Percentiles rank a stretch among this genome's conserved stretches.
Conservation (phyloP, 1,140 invertebrate genomes). For the Drosophila navojoa region DNA sequence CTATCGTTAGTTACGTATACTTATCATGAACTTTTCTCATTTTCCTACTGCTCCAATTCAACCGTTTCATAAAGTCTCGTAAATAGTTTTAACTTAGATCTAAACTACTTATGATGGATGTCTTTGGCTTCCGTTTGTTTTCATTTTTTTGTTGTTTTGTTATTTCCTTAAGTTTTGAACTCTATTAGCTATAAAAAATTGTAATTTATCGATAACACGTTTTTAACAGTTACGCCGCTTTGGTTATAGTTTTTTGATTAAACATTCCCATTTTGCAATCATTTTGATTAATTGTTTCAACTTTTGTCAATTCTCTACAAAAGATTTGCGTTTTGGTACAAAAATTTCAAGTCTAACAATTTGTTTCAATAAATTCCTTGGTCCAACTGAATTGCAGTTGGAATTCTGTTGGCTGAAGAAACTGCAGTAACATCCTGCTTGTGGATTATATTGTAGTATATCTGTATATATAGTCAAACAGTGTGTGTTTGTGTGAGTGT, state of each 20-base stretch:
- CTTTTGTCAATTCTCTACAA: constrained; percentile 64
- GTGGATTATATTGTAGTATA: constrained; percentile 25
- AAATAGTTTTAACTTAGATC: constrained; percentile 67
- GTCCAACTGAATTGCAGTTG: constrained; percentile 50
- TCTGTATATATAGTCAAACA: constrained; percentile 31
- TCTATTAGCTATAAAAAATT: constrained; percentile 60
- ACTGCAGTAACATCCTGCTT: constrained; percentile 19
- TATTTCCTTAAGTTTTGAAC: constrained; percentile 43
- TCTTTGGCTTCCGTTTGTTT: constrained; percentile 66
- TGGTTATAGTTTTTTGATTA: constrained; percentile 71
- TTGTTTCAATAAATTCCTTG: constrained; percentile 75
- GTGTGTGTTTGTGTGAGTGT: constrained; percentile 33
- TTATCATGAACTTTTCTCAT: constrained; percentile 48
- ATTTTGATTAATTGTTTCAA: constrained; percentile 70
- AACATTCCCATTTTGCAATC: constrained; percentile 50
- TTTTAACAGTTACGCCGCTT: constrained; percentile 65
- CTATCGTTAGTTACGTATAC: constrained; percentile 75
- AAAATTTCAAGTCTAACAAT: constrained; percentile 79
- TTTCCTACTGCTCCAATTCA: constrained; percentile 50
- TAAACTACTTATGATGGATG: constrained; percentile 60
- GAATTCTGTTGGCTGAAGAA: constrained; percentile 60
- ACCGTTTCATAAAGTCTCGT: constrained; percentile 72
- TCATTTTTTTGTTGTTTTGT: constrained; percentile 1
- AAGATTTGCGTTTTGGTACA: constrained; percentile 64
- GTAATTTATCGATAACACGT: constrained; percentile 61